A percentile compares a stretch with the other conserved stretches of the same genome.
Evolutionary conservation across 2,797 vertebrate genomes (phyloP).

Genomic region (Astyanax mexicanus): DNA sequence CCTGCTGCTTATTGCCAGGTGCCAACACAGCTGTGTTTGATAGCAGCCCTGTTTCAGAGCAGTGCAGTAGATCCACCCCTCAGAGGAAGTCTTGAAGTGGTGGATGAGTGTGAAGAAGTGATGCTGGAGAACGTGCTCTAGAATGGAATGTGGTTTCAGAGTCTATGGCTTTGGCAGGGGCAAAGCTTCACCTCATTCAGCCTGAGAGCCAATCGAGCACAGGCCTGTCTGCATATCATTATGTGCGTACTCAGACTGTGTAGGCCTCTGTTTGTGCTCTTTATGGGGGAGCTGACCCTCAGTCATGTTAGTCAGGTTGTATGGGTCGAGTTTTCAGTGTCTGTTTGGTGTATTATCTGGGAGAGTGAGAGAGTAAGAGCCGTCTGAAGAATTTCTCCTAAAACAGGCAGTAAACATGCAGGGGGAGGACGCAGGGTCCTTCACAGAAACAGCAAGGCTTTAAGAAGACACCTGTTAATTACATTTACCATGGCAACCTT

Average conservation of each 20-base stretch:
- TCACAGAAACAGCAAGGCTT: conserved; percentile 30
- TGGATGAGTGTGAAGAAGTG: background rate
- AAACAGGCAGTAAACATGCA: conserved; percentile 34
- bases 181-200: conserved; percentile 48
- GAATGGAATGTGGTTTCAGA: conserved; percentile 54
- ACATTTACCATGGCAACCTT: conserved; percentile 52
- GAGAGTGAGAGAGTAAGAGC: background rate
- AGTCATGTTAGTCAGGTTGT: conserved; percentile 38
- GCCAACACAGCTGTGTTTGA: conserved; percentile 45
- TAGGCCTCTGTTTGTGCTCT: background rate
- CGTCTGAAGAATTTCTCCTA: conserved; percentile 12
- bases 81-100: conserved; percentile 15
- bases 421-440: conserved; percentile 17
- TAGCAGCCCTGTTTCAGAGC: conserved; percentile 34
- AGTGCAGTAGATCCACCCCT: conserved; percentile 23
- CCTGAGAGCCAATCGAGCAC: conserved; percentile 34
- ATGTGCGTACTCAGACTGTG: conserved; percentile 19
- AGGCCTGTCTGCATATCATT: conserved; percentile 43
- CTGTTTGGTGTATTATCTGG: background rate
- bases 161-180: conserved; percentile 45
- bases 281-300: conserved; percentile 21
- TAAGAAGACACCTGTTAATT: conserved; percentile 53
- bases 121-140: conserved; percentile 40
- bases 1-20: conserved; percentile 28
- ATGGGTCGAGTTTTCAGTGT: conserved; percentile 12